Evolutionary conservation across 2,797 vertebrate species (phyloP).

Genomic region (Channallabes apus): DNA sequence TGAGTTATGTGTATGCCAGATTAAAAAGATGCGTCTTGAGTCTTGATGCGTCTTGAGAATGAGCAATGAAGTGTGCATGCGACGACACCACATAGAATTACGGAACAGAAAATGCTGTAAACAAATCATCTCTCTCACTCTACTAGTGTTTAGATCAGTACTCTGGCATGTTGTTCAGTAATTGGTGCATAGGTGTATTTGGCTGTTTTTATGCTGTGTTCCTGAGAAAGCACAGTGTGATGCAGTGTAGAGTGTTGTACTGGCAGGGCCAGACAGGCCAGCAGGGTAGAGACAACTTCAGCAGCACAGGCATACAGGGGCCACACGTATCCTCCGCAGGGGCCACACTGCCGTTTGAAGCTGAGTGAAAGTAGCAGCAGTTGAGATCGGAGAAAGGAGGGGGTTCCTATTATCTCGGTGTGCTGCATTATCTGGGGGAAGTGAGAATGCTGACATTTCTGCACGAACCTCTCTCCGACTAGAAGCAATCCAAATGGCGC

Average conservation of each 20-base stretch:
- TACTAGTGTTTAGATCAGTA: conserved; percentile 34
- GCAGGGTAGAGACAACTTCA: conserved; percentile 34
- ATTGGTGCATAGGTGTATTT: conserved; percentile 47
- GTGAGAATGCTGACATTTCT: conserved; percentile 48
- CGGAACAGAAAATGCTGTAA: conserved; percentile 4
- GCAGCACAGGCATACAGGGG: conserved; percentile 26
- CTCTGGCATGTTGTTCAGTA: conserved; percentile 43
- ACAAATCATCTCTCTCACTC: conserved; percentile 30
- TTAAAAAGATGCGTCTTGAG: too few relatives aligned
- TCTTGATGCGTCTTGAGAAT: too few relatives aligned
- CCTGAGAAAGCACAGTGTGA: conserved; percentile 25
- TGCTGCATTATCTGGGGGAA: conserved; percentile 41
- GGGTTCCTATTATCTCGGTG: conserved; percentile 34
- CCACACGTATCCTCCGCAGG: conserved; percentile 39
- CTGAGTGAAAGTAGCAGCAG: conserved; percentile 44
- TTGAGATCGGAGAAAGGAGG: conserved; percentile 25
- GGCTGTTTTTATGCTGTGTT: conserved; percentile 30
- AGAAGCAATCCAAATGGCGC: conserved; percentile 35
- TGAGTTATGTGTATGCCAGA: too few relatives aligned
- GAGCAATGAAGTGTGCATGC: background rate
- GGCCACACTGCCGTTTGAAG: conserved; percentile 45
- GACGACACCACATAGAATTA: background rate
- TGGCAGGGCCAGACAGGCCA: conserved; percentile 21
- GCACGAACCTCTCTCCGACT: conserved; percentile 26
- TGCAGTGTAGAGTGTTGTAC: conserved; percentile 12